Conservation (phyloP, 2,888 invertebrate species). For the Nephrotoma flavescens region DNA sequence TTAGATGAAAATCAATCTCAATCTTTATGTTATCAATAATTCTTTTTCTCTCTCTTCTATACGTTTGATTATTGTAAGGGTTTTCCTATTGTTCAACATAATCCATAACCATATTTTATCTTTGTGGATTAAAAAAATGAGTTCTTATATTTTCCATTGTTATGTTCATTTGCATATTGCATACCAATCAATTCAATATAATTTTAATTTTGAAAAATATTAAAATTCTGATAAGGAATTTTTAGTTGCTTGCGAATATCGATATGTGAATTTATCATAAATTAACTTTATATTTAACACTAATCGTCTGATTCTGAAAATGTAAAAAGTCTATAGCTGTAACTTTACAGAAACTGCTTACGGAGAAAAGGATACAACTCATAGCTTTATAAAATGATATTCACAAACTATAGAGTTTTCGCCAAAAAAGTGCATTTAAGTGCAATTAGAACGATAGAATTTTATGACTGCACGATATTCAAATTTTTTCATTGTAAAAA, state of each 20-base stretch:
- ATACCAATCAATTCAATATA: not conserved
- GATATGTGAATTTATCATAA: not conserved
- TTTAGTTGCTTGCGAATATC: not conserved
- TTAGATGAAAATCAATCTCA: not conserved
- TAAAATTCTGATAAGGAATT: not conserved
- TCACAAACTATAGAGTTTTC: no score
- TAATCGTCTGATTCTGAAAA: no score
- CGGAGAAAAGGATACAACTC: no score
- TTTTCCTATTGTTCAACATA: not conserved
- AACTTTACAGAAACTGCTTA: no score
- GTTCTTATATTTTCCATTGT: not conserved
- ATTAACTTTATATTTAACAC: no score
- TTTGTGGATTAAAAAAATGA: not conserved
- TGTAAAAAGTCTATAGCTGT: no score
- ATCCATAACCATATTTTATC: not conserved
- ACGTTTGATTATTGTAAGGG: not conserved
- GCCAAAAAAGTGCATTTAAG: no score
- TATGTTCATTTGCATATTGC: not conserved
- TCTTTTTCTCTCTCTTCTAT: not conserved
- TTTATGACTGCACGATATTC: no score
- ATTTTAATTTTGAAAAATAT: not conserved
- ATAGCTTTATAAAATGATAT: no score
- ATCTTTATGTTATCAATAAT: not conserved
- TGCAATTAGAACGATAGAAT: no score
- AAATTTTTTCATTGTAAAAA: no score